Base-by-base conservation (phyloP, 53 echinoderm and acorn worm genomes). In the Holothuria leucospilota region DNA sequence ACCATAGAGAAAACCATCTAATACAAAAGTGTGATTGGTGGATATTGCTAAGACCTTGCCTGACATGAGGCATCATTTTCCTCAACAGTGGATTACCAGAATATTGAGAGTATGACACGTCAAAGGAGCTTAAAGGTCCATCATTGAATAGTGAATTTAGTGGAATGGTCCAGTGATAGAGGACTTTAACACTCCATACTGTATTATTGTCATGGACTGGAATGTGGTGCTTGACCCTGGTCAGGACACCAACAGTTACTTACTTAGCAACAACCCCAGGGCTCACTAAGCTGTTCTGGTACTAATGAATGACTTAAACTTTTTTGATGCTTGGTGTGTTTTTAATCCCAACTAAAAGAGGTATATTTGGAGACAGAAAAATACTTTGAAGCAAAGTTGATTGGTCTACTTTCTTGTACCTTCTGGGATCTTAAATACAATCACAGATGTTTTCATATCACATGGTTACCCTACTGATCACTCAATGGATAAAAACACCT, bases 301-400 rank as follows among this genome's bases (percentile, higher is more conserved):
- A 34, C 6, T 83, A 29, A 83, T 63, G 29, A 29, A 65, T 8
- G 84, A 83, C 30, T 23, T 82, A 16, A 59, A 65, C 38, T 65
- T 27, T 27, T 8, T 29, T 65, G 84, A 83, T 65, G 7, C 84
- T 14, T 83, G 84, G 66, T 51, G 52, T 3, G 28, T 71, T 53
- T 21, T 64, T 18, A 2, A 83, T 20, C 41, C 84, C 1, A 52
- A 28, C 14, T 4, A n/a, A 20, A 51, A 39, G 23, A 26, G 85
- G 40, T 69, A 51, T 28, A 83, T 65, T 5, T 85, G 85, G 85
- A 24, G 52, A 23, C 85, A 85, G 62, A 53, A 70, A 16, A 85
- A 41, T 52, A 71, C 23, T 49, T 29, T 85, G 8, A 85, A 85
- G 71, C 52, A 85, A 30, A 40, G 51, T 51, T 7, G 85, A 30